Base-by-base conservation (phyloP, 2,797 vertebrate genomes). In the Mionectes olivaceus region DNA sequence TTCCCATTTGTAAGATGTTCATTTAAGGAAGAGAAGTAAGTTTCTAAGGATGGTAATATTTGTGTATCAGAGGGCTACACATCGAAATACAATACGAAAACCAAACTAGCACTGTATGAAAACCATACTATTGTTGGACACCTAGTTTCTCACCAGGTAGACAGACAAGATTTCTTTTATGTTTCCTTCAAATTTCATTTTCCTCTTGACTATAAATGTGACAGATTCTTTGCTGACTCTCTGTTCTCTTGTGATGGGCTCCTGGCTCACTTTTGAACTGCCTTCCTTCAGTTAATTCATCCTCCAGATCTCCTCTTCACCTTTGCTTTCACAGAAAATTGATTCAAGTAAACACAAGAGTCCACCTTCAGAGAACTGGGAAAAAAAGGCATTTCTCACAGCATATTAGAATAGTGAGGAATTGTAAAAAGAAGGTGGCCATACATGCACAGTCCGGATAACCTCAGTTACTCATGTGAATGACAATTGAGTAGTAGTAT, bases 171-270 rank as follows among this genome's bases (percentile, higher is more conserved):
- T 87, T 90, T 94, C 33, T 91, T 83, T 89, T 77, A 27, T 10
- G 1, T 91, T 89, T 81, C 69, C 44, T 84, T 93, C 73, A 94
- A 69, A 83, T 83, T 59, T 80, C 37, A 76, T 91, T 93, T 95
- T 96, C 39, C 12, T 85, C 55, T 83, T 87, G 47, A 50, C 80
- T 89, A 10, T 80, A 83, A 76, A 93, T 83, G 35, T 78, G 81
- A 70, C 47, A 87, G 68, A 57, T 83, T 68, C 52, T 93, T 93
- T 94, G 57, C 68, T 87, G 77, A 85, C 57, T 89, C 79, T 89
- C 7, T 88, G 57, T 41, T 87, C 63, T 93, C 21, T 70, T 92
- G 17, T 63, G 68, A 81, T 83, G 68, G 57, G 60, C 74, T 91
- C 14, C 77, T 91, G 82, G 37, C 64, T 89, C 50, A 44, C 61